Base-by-base conservation (phyloP, 1,140 invertebrate genomes). In the Mycetomoellerius zeteki region DNA sequence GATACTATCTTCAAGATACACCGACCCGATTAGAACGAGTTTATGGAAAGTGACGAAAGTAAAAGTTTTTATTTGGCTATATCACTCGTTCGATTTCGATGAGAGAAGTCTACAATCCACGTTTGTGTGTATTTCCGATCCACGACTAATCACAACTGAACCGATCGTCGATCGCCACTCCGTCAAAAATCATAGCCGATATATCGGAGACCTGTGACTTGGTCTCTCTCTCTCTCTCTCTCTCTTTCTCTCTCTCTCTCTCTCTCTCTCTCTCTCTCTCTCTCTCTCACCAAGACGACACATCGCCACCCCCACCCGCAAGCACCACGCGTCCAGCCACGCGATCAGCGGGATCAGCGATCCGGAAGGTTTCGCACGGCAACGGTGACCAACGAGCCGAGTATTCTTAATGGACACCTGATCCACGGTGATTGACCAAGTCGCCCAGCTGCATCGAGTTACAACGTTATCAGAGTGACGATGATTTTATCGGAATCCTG, bases 301-400 rank as follows among this genome's bases (percentile, higher is more conserved):
- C 65, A 90, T 86, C 84, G 60, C 60, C 89, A 14, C 82, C 89
- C 81, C 89, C 86, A 88, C 89, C 77, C 86, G 75, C 52, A 82
- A 21, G 54, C 86, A 88, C 87, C 90, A 84, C 90, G 90, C 89
- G 85, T 82, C 86, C 86, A 90, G 89, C 89, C 89, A 90, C 89
- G 89, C 89, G 89, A 90, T 90, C 89, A 86, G 27, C 76, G 87
- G 86, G 90, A 87, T 71, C 89, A 92, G 67, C 92, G 87, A 91
- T 92, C 88, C 91, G 92, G 91, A 92, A 89, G 87, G 89, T 91
- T 91, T 88, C 87, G 88, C 89, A 84, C 80, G 80, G 81, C 88
- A 85, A 89, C 89, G 85, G 91, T 91, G 91, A 91, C 71, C 90
- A 91, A 91, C 91, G 90, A 91, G 89, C 82, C 90, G 85, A 72